Evolutionary conservation across 2,113 vertebrate genomes (phyloP), one percentile per base, ranked within the genome.

Genomic region (Prietella phreatophila): DNA sequence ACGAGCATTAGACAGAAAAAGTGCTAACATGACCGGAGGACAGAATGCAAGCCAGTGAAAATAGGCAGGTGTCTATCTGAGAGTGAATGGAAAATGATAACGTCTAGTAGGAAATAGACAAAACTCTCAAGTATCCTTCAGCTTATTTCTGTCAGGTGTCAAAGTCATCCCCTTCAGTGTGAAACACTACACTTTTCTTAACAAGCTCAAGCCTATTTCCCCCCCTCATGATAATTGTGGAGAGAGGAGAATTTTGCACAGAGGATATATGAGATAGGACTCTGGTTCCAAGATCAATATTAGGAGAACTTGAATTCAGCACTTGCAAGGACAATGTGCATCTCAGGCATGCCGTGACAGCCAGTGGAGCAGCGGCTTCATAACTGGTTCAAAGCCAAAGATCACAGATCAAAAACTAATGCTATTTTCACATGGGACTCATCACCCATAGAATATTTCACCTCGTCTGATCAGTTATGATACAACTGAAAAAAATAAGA

Each of bases 281-380:
- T 55, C 50, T 76, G 0, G 36, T 83, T 93, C 93, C 94, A 95
- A 95, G 86, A 91, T 92, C 92, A 95, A 95, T 93, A 94, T 94
- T 92, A 90, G 88, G 85, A 90, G 91, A 93, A 91, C 89, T 90
- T 89, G 65, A 90, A 91, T 91, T 92, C 89, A 90, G 86, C 69
- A 36, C 88, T 83, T 85, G 89, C 90, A 89, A 91, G 92, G 93
- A 93, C 93, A 92, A 90, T 84, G 82, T 86, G 91, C 39, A 86
- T 90, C 92, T 95, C 90, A 88, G 87, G 90, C 90, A 89, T 85
- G 73, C 84, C 88, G 85, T 83, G 85, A 91, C 88, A 89, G 91
- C 88, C 91, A 90, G 89, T 73, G n/a, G 81, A 69, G 36, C 73
- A 82, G 87, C 75, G 86, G 89, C 61, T 56, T 81, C 55, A 63